phyloP scores from a whole-genome alignment of 2,888 invertebrate species.

The Subacronicta megacephala region DNA sequence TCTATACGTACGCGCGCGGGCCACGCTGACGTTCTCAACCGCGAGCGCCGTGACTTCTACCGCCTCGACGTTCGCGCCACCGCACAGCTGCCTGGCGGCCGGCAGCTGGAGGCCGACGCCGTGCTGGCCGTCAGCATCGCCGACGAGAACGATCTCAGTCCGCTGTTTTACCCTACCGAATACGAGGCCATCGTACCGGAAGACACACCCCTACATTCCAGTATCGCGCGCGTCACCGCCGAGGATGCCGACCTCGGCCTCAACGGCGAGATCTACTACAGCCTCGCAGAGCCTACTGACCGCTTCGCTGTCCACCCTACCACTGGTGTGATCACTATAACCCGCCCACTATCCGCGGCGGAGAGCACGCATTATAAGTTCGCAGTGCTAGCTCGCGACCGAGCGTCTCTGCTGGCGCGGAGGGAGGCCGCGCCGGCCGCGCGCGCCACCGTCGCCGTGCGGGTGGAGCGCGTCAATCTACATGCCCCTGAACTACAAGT shows the following conservation, averaged over 20 bases:
- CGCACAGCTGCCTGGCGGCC: constrained; percentile 89
- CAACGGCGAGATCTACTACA: constrained; percentile 99
- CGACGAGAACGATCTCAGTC: constrained; percentile 97
- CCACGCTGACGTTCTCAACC: constrained; percentile 96
- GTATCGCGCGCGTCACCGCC: constrained; percentile 94
- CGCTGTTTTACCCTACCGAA: constrained; percentile 96
- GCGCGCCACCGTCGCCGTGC: constrained; percentile 93
- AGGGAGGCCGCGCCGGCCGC: constrained; percentile 91
- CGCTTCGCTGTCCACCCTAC: constrained; percentile 98
- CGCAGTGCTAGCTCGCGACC: constrained; percentile 95
- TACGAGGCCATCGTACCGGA: constrained; percentile 97
- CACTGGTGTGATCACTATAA: constrained; percentile 95
- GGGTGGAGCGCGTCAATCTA: constrained; percentile 95
- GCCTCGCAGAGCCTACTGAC: constrained; percentile 94
- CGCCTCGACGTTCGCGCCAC: constrained; percentile 92
- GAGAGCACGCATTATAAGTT: constrained; percentile 93
- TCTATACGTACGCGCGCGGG: constrained; percentile 96
- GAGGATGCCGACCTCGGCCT: constrained; percentile 98
- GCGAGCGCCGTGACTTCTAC: constrained; percentile 96
- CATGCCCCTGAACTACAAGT: constrained; percentile 95
- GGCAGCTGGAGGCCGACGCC: constrained; percentile 92
- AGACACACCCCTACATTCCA: constrained; percentile 95
- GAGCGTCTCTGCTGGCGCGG: constrained; percentile 91
- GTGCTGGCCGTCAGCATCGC: constrained; percentile 92
- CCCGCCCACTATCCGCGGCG: constrained; percentile 93